Percentiles rank a stretch among this genome's conserved stretches.
Conservation (phyloP, 2,888 invertebrate species). For the Thumatha senex region DNA sequence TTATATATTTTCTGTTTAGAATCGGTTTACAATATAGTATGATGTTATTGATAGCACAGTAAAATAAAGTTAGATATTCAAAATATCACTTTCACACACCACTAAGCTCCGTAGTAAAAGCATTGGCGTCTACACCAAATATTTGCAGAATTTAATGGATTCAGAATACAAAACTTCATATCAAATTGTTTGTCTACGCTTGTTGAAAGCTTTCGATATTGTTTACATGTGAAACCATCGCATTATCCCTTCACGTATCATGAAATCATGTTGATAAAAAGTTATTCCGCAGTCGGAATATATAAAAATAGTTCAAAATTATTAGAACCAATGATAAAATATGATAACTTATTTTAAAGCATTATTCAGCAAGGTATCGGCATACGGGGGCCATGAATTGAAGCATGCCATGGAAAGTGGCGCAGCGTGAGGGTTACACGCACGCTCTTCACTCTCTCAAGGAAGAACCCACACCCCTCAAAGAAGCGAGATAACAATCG, state of each 20-base stretch:
- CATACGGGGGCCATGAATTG: too few relatives aligned
- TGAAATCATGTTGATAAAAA: conserved; percentile 9
- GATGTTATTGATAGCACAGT: too few relatives aligned
- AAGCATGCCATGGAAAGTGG: too few relatives aligned
- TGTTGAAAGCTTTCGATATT: conserved; percentile 24
- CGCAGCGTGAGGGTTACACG: too few relatives aligned
- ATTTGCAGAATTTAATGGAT: conserved; percentile 19
- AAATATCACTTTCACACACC: conserved; percentile 1
- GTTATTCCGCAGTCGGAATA: not conserved
- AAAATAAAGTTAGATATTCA: not conserved
- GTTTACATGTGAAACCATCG: conserved; percentile 13
- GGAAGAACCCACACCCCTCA: too few relatives aligned
- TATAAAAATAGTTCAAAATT: not conserved
- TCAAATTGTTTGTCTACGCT: conserved; percentile 17
- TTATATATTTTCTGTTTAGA: too few relatives aligned
- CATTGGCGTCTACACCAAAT: conserved; percentile 6
- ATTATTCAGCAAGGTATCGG: too few relatives aligned
- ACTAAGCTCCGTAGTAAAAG: not conserved
- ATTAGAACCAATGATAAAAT: not conserved
- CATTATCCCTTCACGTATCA: conserved; percentile 24
- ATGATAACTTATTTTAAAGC: too few relatives aligned
- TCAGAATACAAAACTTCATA: conserved; percentile 18
- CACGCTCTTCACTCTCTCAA: too few relatives aligned
- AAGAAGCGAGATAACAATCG: too few relatives aligned
- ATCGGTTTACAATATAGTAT: too few relatives aligned